Evolutionary conservation across 2,797 vertebrate genomes (phyloP).

Genomic region (Thamnophis elegans): DNA sequence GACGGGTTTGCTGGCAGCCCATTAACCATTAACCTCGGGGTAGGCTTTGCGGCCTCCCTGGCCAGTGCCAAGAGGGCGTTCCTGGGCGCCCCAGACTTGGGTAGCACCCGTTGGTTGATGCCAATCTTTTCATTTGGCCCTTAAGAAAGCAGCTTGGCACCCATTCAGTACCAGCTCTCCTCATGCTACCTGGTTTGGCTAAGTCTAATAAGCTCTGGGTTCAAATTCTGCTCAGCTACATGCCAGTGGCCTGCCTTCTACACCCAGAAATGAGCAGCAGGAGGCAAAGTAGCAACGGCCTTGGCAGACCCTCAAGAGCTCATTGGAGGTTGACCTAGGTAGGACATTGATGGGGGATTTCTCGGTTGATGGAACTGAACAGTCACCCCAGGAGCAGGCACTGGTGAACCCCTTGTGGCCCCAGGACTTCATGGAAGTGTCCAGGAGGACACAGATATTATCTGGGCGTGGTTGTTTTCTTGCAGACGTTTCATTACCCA

Average conservation of each 20-base stretch:
- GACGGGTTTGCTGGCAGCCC: background rate
- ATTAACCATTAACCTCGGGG: constrained; percentile 28
- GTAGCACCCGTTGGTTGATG: background rate
- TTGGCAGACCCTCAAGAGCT: background rate
- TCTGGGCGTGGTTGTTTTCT: too few species aligned
- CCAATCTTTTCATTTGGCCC: background rate
- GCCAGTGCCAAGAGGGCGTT: background rate
- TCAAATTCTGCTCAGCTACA: background rate
- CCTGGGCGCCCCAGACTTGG: background rate
- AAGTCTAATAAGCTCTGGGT: background rate
- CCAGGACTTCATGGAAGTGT: background rate
- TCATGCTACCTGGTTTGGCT: background rate
- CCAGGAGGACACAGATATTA: background rate
- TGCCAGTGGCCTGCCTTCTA: background rate
- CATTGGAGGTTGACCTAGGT: background rate
- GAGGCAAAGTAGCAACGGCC: background rate
- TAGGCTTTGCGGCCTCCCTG: background rate
- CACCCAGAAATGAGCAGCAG: background rate
- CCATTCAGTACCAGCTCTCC: background rate
- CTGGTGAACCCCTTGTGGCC: background rate
- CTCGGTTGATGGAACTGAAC: background rate
- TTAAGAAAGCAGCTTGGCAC: too few species aligned
- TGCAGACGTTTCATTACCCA: background rate
- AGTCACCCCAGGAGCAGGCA: background rate
- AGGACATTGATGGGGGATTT: background rate